These are phyloP conservation scores for Hephaestus fuliginosus DNA, from an alignment of 2,797 vertebrate species.

Conservation along the genomic window DNA sequence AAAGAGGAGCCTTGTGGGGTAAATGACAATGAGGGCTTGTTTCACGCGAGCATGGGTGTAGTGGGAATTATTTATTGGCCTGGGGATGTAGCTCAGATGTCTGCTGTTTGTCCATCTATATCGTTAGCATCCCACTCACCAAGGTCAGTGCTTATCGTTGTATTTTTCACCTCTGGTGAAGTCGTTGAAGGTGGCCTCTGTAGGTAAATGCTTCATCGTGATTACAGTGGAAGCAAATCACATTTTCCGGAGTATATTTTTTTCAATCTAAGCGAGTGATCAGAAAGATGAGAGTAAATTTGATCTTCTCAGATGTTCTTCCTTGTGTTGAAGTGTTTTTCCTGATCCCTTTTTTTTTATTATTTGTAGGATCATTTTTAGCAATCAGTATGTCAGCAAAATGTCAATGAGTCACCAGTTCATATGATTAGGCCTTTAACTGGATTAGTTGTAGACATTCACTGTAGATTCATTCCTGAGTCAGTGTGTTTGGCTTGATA, in stretches of 20 bases:
- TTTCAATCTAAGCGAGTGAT: neutral
- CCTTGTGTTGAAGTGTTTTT: constrained; percentile 15
- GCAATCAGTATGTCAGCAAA: constrained; percentile 50
- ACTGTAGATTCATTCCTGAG: constrained; percentile 2
- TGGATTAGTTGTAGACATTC: constrained; percentile 16
- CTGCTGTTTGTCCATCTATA: constrained; percentile 49
- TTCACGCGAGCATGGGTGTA: constrained; percentile 54
- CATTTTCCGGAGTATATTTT: constrained; percentile 2
- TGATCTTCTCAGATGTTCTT: neutral
- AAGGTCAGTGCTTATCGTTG: constrained; percentile 58
- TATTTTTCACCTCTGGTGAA: neutral
- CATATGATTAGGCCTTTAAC: constrained; percentile 42
- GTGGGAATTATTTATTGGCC: constrained; percentile 63
- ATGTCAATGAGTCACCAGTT: constrained; percentile 51
- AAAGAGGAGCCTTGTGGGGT: constrained; percentile 34
- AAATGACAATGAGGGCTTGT: constrained; percentile 45
- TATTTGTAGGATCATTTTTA: constrained; percentile 38
- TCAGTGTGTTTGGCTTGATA: neutral
- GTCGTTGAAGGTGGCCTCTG: neutral
- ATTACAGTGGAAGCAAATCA: constrained; percentile 4
- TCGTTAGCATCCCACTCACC: constrained; percentile 46
- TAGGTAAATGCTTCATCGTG: neutral
- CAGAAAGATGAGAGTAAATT: neutral
- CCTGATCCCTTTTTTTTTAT: neutral
- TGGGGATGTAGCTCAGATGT: constrained; percentile 51